Conservation (phyloP, 2,888 invertebrate species). For the Schizotus pectinicornis region DNA sequence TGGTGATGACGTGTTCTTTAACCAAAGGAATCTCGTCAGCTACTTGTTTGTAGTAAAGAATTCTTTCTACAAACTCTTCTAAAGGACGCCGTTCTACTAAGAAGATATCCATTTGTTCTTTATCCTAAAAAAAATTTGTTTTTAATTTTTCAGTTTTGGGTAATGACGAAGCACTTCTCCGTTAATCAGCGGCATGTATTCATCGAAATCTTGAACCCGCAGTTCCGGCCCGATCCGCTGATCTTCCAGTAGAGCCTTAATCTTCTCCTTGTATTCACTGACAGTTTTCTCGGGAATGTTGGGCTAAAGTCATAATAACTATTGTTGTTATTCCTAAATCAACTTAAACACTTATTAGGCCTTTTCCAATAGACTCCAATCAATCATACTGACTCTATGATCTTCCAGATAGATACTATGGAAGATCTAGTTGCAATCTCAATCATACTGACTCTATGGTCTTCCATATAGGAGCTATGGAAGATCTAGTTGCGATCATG, state of each 20-base stretch:
- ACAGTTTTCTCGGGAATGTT: constrained; percentile 75
- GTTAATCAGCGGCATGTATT: constrained; percentile 77
- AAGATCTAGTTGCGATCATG: too few species aligned
- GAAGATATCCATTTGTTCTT: constrained; percentile 69
- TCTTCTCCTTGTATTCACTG: constrained; percentile 65
- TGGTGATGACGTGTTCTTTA: constrained; percentile 71
- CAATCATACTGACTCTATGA: neutral
- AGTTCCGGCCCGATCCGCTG: constrained; percentile 77
- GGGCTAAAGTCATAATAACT: constrained; percentile 75
- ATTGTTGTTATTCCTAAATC: neutral
- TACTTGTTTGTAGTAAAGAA: constrained; percentile 68
- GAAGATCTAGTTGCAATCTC: neutral
- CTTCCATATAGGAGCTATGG: too few species aligned
- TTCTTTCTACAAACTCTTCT: constrained; percentile 67
- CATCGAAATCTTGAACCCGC: constrained; percentile 79
- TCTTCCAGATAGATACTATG: too few species aligned
- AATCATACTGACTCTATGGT: too few species aligned
- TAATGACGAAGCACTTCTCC: constrained; percentile 53
- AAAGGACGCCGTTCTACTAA: constrained; percentile 70
- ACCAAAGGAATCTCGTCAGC: constrained; percentile 66
- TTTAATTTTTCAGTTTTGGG: too few species aligned
- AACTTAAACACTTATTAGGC: too few species aligned
- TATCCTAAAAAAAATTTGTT: constrained; percentile 59
- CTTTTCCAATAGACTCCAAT: neutral
- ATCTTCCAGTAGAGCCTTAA: constrained; percentile 70